Percentiles rank a stretch among this genome's conserved stretches.
phyloP scores from a whole-genome alignment of 2,797 vertebrate genomes.

The Hoplostethus mediterraneus region DNA sequence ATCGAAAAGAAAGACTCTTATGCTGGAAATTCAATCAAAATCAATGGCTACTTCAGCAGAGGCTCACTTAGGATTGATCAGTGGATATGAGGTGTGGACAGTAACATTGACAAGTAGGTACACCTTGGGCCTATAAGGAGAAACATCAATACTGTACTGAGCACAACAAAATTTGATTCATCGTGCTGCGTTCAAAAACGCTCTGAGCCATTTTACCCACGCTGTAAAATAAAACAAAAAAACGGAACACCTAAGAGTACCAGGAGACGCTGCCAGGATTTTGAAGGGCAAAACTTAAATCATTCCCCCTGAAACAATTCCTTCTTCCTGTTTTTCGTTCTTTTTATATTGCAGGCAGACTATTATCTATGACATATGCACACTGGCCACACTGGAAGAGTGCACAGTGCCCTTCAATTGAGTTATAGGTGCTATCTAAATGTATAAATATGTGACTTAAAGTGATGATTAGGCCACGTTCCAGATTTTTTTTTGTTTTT shows the following conservation, averaged over 20 bases:
- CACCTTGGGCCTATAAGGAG: slow-evolving; percentile 43
- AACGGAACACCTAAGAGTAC: slow-evolving; percentile 1
- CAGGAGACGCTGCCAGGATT: slow-evolving; percentile 26
- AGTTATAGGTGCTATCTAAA: slow-evolving; percentile 68
- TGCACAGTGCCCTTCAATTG: slow-evolving; percentile 60
- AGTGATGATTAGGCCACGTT: slow-evolving; percentile 71
- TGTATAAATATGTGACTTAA: slow-evolving; percentile 69
- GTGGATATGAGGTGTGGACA: slow-evolving; percentile 56
- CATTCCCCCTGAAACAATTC: slow-evolving; percentile 38
- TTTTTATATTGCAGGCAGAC: slow-evolving; percentile 40
- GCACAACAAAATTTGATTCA: slow-evolving; percentile 60
- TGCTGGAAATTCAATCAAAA: slow-evolving; percentile 77
- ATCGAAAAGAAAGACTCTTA: slow-evolving; percentile 75
- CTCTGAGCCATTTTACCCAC: slow-evolving; percentile 14
- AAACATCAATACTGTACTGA: slow-evolving; percentile 59
- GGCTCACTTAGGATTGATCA: slow-evolving; percentile 75
- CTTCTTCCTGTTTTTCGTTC: slow-evolving; percentile 49
- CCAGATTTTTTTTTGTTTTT: slow-evolving; percentile 44
- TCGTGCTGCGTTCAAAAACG: slow-evolving; percentile 47
- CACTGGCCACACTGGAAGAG: slow-evolving; percentile 34
- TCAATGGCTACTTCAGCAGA: slow-evolving; percentile 69
- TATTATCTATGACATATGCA: slow-evolving; percentile 69
- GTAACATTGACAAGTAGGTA: slow-evolving; percentile 56
- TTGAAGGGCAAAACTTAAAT: slow-evolving; percentile 52
- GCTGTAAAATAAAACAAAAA: slow-evolving; percentile 11